Conservation (phyloP, 2,888 invertebrate species). For the Helleia helle region DNA sequence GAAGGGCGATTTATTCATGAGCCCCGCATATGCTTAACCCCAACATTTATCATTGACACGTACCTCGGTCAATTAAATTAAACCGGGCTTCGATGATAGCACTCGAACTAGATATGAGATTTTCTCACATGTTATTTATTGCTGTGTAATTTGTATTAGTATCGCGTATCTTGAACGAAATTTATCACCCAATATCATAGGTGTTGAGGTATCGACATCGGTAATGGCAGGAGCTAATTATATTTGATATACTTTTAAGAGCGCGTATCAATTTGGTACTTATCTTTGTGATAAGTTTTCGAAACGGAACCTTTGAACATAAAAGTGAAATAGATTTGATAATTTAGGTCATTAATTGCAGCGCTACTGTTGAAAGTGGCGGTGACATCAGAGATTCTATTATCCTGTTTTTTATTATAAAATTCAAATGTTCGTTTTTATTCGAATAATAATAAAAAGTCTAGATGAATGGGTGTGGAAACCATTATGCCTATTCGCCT, state of each 20-base stretch:
- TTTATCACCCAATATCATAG: conserved; percentile 34
- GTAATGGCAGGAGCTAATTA: conserved; percentile 21
- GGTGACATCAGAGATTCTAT: neutral
- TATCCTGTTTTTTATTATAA: no score
- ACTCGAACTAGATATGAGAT: conserved; percentile 50
- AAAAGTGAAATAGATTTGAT: neutral
- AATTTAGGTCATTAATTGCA: neutral
- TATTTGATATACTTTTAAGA: neutral
- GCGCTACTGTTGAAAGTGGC: neutral
- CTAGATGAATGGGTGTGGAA: no score
- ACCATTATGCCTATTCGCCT: no score
- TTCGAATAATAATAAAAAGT: no score
- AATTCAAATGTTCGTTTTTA: no score
- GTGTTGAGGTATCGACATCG: no score
- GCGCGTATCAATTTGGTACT: neutral
- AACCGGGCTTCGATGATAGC: conserved; percentile 62
- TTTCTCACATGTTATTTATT: conserved; percentile 56
- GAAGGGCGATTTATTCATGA: conserved; percentile 66
- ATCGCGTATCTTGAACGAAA: conserved; percentile 37
- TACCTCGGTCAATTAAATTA: conserved; percentile 69
- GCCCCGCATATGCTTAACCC: conserved; percentile 61
- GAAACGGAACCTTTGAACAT: conserved; percentile 4
- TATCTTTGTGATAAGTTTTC: neutral
- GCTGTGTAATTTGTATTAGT: conserved; percentile 50
- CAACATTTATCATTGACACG: conserved; percentile 65